phyloP scores from a whole-genome alignment of 2,797 vertebrate species.

The Orestias chungarensis region DNA sequence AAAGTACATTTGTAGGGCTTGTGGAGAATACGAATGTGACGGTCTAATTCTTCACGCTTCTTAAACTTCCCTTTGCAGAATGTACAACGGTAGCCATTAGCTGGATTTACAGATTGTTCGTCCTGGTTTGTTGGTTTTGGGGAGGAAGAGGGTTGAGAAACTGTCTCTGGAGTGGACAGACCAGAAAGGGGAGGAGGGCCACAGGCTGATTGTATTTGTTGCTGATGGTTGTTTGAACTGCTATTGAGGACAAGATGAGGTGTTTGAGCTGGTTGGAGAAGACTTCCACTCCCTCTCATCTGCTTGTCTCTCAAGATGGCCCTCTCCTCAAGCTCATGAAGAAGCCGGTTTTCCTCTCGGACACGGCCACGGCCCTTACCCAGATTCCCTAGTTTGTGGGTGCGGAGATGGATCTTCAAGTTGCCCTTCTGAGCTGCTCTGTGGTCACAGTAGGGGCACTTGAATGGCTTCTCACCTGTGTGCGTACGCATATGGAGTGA shows the following conservation, averaged over 20 bases:
- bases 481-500: constrained; percentile 98
- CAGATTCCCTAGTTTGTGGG: constrained; percentile 96
- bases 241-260: constrained; percentile 76
- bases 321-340: constrained; percentile 96
- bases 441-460: constrained; percentile 99
- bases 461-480: constrained; percentile 98
- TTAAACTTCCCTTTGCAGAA: constrained; percentile 99
- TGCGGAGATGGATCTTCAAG: constrained; percentile 97
- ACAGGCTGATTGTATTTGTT: constrained; percentile 87
- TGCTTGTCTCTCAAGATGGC: constrained; percentile 97
- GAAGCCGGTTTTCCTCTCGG: constrained; percentile 93
- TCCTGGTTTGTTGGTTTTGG: constrained; percentile 90
- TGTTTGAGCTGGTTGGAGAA: constrained; percentile 81
- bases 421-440: constrained; percentile 98
- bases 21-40: constrained; percentile 97
- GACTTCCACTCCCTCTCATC: constrained; percentile 90
- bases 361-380: constrained; percentile 97
- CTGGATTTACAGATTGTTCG: constrained; percentile 84
- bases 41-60: constrained; percentile 95
- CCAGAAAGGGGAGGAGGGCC: constrained; percentile 85
- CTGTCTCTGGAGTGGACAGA: constrained; percentile 83
- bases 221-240: constrained; percentile 77
- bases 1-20: constrained; percentile 99
- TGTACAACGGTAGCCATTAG: constrained; percentile 93
- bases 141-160: constrained; percentile 88